Base-by-base conservation (phyloP, 2,888 invertebrate genomes). In the Neoascia interrupta region DNA sequence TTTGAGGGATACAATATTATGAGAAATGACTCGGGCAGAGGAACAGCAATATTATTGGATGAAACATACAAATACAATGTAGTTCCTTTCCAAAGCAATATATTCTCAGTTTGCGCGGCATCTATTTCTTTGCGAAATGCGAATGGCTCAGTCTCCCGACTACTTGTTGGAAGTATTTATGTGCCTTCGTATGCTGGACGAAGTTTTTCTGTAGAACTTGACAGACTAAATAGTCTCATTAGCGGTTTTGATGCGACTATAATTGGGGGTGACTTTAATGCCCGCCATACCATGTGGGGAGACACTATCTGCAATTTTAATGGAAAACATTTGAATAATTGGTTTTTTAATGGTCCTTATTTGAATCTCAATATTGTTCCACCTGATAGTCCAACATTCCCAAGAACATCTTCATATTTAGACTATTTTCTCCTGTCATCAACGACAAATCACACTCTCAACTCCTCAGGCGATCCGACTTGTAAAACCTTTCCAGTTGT, bases 91-190 rank as follows among this genome's bases (percentile, higher is more conserved):
- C 39, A 18, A 10, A 49, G 49, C 26, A 18, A 34, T 34, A 54
- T 10, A 2, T 54, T 54, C 3, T 45, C 45, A 10, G 31, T 34
- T 6, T 58, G 58, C 1, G 18, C 21, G 15, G 43, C 21, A 8
- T 45, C 21, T 21, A 21, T 58, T 5, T 21, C 39, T 0, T 36
- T 5, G 8, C 8, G 11, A 10, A 45, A 16, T 28, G 5, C 34
- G 19, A 43, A 19, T 10, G 34, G 58, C 13, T 58, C 31, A n/a
- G 15, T 8, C 6, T 21, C 34, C 8, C 43, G 58, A 13, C 5
- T 43, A 41, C 5, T 43, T n/a, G n/a, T n/a, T n/a, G n/a, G n/a
- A n/a, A n/a, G 10, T 21, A 60, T 47, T 18, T 60, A 60, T 19
- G 36, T 58, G n/a, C 34, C 45, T 28, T 15, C 43, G n/a, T 15